Percentiles rank a stretch among this genome's conserved stretches.
These are phyloP conservation scores for Dryomyza anilis DNA, from an alignment of 2,888 invertebrate species.

Conservation along the genomic window DNA sequence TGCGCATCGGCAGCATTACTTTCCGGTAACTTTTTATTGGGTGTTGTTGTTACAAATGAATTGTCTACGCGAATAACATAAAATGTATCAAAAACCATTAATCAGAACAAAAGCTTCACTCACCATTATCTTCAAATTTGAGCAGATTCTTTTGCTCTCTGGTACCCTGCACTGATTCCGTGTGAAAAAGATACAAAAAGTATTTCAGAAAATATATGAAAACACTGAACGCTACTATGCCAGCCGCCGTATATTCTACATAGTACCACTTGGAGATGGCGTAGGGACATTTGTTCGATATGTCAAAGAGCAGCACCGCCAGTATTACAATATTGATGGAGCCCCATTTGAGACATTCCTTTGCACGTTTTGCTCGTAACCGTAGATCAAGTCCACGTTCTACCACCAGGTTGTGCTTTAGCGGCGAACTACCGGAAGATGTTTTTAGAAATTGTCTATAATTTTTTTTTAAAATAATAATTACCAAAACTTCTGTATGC, in stretches of 20 bases:
- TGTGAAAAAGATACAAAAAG: constrained; percentile 58
- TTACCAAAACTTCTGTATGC: neutral
- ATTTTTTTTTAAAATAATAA: neutral
- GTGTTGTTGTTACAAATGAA: constrained; percentile 44
- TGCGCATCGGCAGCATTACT: constrained; percentile 22
- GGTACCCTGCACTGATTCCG: constrained; percentile 62
- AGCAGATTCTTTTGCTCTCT: constrained; percentile 64
- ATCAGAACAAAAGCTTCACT: neutral
- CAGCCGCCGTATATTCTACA: constrained; percentile 60
- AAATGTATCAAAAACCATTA: too few relatives aligned
- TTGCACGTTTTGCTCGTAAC: constrained; percentile 45
- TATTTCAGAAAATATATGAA: constrained; percentile 64
- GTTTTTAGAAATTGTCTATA: neutral
- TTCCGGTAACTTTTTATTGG: constrained; percentile 26
- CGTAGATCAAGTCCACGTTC: constrained; percentile 49
- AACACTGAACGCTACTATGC: constrained; percentile 63
- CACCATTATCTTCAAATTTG: constrained; percentile 62
- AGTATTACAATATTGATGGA: constrained; percentile 49
- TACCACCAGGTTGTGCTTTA: constrained; percentile 43
- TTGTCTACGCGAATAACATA: constrained; percentile 47
- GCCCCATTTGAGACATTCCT: constrained; percentile 54
- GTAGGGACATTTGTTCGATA: constrained; percentile 50
- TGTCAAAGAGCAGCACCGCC: constrained; percentile 49
- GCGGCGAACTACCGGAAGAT: constrained; percentile 35
- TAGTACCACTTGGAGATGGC: constrained; percentile 55